Conservation (phyloP, 23 tunicate species). For the Ascidia mentula region DNA sequence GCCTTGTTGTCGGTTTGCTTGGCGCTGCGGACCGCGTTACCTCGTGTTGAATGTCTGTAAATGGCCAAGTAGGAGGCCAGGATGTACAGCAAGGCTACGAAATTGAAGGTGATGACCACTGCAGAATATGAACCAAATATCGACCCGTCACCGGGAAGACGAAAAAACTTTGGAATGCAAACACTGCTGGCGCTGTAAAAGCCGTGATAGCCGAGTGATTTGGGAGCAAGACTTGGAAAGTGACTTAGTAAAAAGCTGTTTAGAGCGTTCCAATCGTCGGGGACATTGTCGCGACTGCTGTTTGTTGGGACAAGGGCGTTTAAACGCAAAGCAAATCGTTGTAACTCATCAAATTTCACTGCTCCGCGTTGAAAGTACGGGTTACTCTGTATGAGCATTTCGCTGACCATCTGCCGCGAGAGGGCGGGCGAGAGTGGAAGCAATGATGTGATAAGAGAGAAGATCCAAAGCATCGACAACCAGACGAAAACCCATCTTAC, state of each 20-base stretch:
- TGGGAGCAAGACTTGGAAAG: constrained; percentile 18
- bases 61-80: constrained; percentile 33
- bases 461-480: constrained; percentile 14
- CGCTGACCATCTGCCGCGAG: constrained; percentile 25
- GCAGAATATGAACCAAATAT: not conserved
- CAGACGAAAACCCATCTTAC: not conserved
- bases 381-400: not conserved
- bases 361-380: constrained; percentile 9
- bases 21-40: not conserved
- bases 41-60: constrained; percentile 15
- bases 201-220: constrained; percentile 26
- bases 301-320: not conserved
- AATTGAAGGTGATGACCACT: constrained; percentile 15
- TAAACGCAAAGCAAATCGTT: constrained; percentile 19
- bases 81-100: constrained; percentile 24
- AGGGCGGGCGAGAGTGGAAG: constrained; percentile 17
- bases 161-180: constrained; percentile 25
- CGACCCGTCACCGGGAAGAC: not conserved
- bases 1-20: not conserved
- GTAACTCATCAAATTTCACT: constrained; percentile 7
- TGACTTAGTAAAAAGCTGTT: not conserved
- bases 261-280: constrained; percentile 9
- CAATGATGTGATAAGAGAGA: constrained; percentile 14
- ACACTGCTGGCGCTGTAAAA: constrained; percentile 40
- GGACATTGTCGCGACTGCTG: not conserved